Conservation (phyloP, 2,113 vertebrate genomes). For the Electrona antarctica region DNA sequence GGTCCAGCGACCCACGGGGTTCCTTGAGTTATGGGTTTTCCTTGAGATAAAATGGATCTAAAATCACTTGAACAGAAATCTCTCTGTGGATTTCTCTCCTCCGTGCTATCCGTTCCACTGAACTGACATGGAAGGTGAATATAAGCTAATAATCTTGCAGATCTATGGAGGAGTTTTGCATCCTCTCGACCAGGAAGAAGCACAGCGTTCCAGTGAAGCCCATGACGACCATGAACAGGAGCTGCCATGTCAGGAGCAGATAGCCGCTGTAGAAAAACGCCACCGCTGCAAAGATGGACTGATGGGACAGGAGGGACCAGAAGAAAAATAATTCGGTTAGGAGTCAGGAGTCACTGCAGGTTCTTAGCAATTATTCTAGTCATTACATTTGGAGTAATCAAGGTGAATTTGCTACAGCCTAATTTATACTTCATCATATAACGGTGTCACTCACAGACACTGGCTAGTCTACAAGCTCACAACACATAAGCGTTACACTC, state of each 20-base stretch:
- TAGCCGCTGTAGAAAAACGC: conserved; percentile 98
- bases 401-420: too few relatives aligned
- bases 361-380: too few relatives aligned
- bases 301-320: conserved; percentile 8
- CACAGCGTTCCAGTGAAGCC: conserved; percentile 90
- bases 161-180: conserved; percentile 60
- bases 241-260: conserved; percentile 92
- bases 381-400: neutral
- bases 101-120: neutral
- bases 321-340: neutral
- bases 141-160: conserved; percentile 61
- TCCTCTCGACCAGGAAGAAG: conserved; percentile 90
- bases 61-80: too few relatives aligned
- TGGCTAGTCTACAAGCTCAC: too few relatives aligned
- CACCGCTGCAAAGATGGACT: conserved; percentile 93
- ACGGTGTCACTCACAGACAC: too few relatives aligned
- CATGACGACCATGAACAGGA: conserved; percentile 90
- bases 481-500: too few relatives aligned
- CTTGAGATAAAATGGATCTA: too few relatives aligned
- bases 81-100: too few relatives aligned
- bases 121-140: neutral
- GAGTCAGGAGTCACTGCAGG: neutral
- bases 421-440: too few relatives aligned
- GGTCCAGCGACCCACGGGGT: too few relatives aligned
- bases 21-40: too few relatives aligned